Conservation (phyloP, 2,113 vertebrate species). For the Syngnathus floridae region DNA sequence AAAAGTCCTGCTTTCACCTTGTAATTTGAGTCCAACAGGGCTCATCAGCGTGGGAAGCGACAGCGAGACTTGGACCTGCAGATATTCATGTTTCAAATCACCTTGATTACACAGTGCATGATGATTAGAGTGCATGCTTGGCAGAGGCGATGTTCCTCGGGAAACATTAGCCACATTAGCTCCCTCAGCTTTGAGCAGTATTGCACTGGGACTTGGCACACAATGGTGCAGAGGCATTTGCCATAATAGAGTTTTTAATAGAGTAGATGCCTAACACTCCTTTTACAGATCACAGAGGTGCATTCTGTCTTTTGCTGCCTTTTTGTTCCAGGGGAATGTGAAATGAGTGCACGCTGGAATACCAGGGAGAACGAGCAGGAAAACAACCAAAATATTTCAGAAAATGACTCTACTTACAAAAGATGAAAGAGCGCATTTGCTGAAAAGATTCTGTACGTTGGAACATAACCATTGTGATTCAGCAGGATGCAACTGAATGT, state of each 20-base stretch:
- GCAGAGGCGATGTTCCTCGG: conserved; percentile 39
- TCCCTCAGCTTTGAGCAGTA: conserved; percentile 24
- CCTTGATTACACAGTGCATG: conserved; percentile 50
- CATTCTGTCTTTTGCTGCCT: conserved; percentile 23
- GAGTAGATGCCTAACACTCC: conserved; percentile 27
- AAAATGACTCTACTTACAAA: conserved; percentile 34
- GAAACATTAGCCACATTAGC: conserved; percentile 49
- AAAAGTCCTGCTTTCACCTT: conserved; percentile 56
- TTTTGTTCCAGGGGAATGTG: conserved; percentile 23
- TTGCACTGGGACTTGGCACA: conserved; percentile 23
- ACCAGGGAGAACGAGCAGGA: conserved; percentile 41
- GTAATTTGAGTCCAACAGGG: conserved; percentile 53
- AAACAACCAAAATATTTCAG: conserved; percentile 43
- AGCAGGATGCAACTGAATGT: neutral
- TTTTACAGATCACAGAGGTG: conserved; percentile 16
- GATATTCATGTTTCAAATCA: conserved; percentile 40
- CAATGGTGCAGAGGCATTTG: conserved; percentile 29
- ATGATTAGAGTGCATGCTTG: conserved; percentile 51
- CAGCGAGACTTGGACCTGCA: conserved; percentile 28
- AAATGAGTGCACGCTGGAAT: conserved; percentile 34
- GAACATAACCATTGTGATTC: neutral
- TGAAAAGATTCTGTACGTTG: conserved; percentile 9
- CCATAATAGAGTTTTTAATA: conserved; percentile 39
- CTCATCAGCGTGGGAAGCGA: conserved; percentile 42
- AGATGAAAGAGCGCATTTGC: conserved; percentile 26